These are phyloP conservation scores for Nesoenas mayeri DNA, from an alignment of 2,113 vertebrate species.

Conservation along the genomic window DNA sequence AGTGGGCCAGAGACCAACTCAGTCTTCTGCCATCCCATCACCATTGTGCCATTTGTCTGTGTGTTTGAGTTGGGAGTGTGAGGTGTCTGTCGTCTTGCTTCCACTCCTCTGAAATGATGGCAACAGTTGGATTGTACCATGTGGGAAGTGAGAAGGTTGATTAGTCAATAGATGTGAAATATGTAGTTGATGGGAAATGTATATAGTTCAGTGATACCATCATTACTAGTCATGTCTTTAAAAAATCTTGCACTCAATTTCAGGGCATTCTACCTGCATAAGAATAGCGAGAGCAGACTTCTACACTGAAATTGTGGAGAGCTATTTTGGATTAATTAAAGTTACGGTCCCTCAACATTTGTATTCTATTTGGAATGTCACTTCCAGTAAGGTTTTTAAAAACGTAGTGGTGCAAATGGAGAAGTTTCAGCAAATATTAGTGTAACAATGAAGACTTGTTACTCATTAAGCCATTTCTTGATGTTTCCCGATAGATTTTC, in stretches of 20 bases:
- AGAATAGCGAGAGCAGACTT: neutral
- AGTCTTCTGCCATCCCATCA: rapidly evolving
- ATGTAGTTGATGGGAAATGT: neutral
- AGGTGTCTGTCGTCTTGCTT: neutral
- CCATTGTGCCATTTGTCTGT: neutral
- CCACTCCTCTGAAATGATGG: neutral
- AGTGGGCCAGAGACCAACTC: neutral
- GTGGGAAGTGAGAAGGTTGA: neutral
- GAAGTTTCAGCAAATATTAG: conserved; percentile 28
- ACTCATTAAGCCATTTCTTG: conserved; percentile 69
- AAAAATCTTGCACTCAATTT: neutral
- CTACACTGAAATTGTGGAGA: neutral
- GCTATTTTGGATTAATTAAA: neutral
- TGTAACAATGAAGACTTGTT: conserved; percentile 58
- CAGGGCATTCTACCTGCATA: neutral
- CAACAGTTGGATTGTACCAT: neutral
- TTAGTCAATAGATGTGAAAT: neutral
- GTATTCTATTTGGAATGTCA: conserved; percentile 24
- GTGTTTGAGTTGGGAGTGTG: neutral
- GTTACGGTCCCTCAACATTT: neutral
- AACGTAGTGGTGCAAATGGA: neutral
- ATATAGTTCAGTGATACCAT: neutral
- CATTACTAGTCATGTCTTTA: neutral
- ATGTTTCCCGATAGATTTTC: conserved; percentile 64
- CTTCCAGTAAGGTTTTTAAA: conserved; percentile 48